These are phyloP conservation scores for Protonemura montana DNA, from an alignment of 2,888 invertebrate genomes.

Conservation along the genomic window DNA sequence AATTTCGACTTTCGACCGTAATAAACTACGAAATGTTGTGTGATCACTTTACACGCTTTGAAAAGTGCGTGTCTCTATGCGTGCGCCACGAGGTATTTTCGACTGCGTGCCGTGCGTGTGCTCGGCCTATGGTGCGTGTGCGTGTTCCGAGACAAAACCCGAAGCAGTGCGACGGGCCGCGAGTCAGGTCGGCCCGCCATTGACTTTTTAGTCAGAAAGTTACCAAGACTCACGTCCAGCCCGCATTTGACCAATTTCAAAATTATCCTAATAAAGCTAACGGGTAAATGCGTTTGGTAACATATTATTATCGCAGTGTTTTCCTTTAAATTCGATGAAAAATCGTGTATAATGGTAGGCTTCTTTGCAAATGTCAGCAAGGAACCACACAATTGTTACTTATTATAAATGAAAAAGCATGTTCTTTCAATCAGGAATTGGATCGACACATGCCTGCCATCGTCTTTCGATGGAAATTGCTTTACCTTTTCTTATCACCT, in stretches of 20 bases:
- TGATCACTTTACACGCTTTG: not conserved
- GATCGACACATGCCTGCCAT: not conserved
- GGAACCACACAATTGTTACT: not conserved
- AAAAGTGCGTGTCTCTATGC: constrained; percentile 16
- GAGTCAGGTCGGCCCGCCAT: not conserved
- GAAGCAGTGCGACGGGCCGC: not conserved
- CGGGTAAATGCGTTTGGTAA: not conserved
- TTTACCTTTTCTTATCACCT: not conserved
- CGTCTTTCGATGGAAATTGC: too few species aligned
- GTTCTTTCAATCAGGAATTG: not conserved
- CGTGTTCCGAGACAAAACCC: not conserved
- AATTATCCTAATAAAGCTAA: not conserved
- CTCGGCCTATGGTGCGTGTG: not conserved
- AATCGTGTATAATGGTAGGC: constrained; percentile 7
- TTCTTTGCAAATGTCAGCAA: not conserved
- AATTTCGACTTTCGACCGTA: not conserved
- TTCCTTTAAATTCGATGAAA: not conserved
- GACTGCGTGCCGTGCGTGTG: constrained; percentile 25
- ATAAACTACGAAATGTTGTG: constrained; percentile 19
- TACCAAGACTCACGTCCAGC: not conserved
- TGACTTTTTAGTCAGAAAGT: not conserved
- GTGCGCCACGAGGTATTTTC: not conserved
- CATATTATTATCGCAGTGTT: not conserved
- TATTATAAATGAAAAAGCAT: not conserved
- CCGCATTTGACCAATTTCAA: not conserved